Percentiles rank a stretch among this genome's conserved stretches.
Evolutionary conservation across 2,888 invertebrate species (phyloP).

Genomic region (Mamestra brassicae): DNA sequence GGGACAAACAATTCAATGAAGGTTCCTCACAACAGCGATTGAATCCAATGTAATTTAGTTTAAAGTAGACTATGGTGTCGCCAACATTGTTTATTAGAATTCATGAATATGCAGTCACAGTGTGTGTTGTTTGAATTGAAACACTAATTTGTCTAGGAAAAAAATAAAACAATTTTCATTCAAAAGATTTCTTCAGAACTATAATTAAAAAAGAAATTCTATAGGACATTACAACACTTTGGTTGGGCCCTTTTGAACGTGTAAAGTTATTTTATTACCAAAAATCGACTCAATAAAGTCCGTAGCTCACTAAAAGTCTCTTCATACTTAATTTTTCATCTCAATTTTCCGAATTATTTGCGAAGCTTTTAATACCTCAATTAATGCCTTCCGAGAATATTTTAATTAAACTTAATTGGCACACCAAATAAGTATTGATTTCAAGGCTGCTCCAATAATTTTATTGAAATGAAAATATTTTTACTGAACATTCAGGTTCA

Average conservation of each 20-base stretch:
- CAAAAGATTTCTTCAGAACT: no score
- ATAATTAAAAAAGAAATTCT: no score
- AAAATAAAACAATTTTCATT: no score
- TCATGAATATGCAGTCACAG: no score
- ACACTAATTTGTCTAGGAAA: no score
- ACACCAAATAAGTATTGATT: conserved; percentile 22
- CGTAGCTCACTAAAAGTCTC: no score
- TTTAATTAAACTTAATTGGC: conserved; percentile 23
- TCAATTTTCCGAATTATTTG: conserved; percentile 11
- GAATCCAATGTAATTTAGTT: neutral
- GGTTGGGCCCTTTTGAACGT: neutral
- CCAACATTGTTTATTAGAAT: no score
- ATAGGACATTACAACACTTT: no score
- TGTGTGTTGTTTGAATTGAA: no score
- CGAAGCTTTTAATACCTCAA: conserved; percentile 10
- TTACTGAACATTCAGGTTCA: neutral
- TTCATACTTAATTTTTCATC: neutral
- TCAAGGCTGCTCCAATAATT: conserved; percentile 13
- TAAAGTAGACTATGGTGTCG: neutral
- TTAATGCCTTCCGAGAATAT: neutral
- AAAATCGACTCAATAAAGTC: no score
- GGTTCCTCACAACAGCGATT: neutral
- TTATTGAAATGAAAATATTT: conserved; percentile 39
- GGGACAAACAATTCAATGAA: conserved; percentile 8
- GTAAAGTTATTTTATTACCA: neutral